Base-by-base conservation (phyloP, 2,888 invertebrate genomes). In the Hydropsyche betteni region DNA sequence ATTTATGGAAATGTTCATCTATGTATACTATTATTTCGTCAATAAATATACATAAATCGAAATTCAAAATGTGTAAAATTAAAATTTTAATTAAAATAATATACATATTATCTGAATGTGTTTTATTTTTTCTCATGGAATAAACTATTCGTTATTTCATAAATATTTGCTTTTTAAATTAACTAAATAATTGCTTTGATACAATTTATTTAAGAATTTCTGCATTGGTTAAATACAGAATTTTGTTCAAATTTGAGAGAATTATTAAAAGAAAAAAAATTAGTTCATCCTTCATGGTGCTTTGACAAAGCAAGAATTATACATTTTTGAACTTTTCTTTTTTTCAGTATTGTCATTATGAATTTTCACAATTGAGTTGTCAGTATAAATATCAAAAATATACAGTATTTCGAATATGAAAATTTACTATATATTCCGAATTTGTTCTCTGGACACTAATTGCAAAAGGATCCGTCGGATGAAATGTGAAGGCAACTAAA, bases 401-500 rank as follows among this genome's bases (percentile, higher is more conserved):
- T n/a, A 79, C 83, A 68, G 85, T 82, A 80, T 94, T 92, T 82
- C 96, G 89, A 74, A 98, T 90, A 83, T 98, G 98, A 84, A 98
- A 95, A 86, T 98, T 98, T 69, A 97, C 96, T 77, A 96, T 93
- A 84, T 98, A 98, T 83, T 96, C 96, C 0, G 94, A 91, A 85
- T 96, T 94, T 8, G 96, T 94, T 81, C 97, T 89, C 84, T 98
- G 98, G 7, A 98, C 95, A 82, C 97, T 97, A 80, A 98, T 96
- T 7, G 96, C 94, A 85, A 98, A 96, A 0, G 98, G 98, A 85
- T 98, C 97, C 12, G 92, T 94, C 0, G 98, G 98, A 86, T 98
- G 98, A 85, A 97, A 98, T 8, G 96, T 96, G 83, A 97, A 98
- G 16, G 98, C 96, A 5, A 97, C 97, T 12, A 98, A 89, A 80